Evolutionary conservation across 2,113 vertebrate species (phyloP), one percentile per base, ranked within the genome.

Genomic region (Gnathonemus longibarbis): DNA sequence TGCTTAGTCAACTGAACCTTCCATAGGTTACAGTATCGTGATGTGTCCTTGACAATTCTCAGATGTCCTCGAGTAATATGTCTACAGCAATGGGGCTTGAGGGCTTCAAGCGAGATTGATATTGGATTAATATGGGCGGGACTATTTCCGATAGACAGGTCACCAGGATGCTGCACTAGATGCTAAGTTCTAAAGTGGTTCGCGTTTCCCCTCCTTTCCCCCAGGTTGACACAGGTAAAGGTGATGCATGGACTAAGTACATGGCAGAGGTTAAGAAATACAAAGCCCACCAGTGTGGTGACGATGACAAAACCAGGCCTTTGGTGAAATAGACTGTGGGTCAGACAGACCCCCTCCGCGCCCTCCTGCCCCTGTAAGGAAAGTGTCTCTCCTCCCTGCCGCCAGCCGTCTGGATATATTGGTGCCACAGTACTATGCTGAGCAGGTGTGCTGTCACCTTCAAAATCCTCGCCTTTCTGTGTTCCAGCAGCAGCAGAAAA

Each of bases 211-310:
- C 6, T 84, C 1, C 21, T 24, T 48, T 13, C 11, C 46, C 48
- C n/a, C 91, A 96, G 96, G 94, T 95, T 91, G 93, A 96, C 93
- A 94, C 95, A 91, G 95, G 93, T 93, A 96, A 96, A 95, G 96
- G 95, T 88, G 96, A 96, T 0, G 96, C 96, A 0, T 96, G 96
- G 96, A 95, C 95, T 92, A 96, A 96, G 91, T 96, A 96, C 94
- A 96, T 96, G 96, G 95, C 96, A 45, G 96, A 96, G 92, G 96
- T 96, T 94, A 96, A 96, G 93, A 96, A 96, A 90, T 96, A 96
- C 93, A 96, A 96, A 94, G 96, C 96, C 39, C 96, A 96, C 74
- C 96, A 96, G 94, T 96, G 96, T 88, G 95, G 96, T 0, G 96
- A 96, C 0, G 96, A 96, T 1, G 96, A 96, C 93, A 96, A 96